Base-by-base conservation (phyloP, 2,113 vertebrate genomes). In the Pholis gunnellus region DNA sequence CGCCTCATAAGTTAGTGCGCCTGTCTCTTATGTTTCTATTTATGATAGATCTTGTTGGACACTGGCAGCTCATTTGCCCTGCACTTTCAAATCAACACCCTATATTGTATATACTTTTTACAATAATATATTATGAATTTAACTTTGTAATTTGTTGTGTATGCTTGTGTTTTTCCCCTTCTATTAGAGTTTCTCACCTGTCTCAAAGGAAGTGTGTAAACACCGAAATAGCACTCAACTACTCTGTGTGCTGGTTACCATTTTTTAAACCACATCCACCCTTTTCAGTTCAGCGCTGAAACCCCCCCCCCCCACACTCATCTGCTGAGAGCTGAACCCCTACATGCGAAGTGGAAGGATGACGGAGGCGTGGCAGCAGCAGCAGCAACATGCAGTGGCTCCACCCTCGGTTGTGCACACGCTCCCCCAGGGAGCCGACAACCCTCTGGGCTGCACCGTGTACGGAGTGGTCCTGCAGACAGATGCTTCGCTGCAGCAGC, bases 381-480 rank as follows among this genome's bases (percentile, higher is more conserved):
- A 97, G 85, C 95, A 91, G 84, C 94, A 95, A 66, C 97, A 97
- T 84, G 70, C 95, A 14, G 97, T 96, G 85, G 90, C 95, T 85
- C 85, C 97, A 70, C 88, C 97, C 56, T 95, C 98, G 36, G 95
- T 97, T 0, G 97, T 98, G 67, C 98, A 98, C 92, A 94, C 97
- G 5, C 95, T 99, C 57, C 94, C 97, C 0, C 95, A 96, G 1
- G 95, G 93, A 36, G 74, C 95, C 0, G 98, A 99, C 92, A 98
- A 96, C 89, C 88, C 97, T 1, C 71, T 99, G 91, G 97, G 97
- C 91, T 99, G 97, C 22, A 94, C 97, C 0, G 97, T 99, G 50
- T 99, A 99, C 0, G 97, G 97, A 38, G 98, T 99, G 25, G 96
- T 99, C 79, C 95, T 99, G 75, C 98, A 98, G 87, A 95, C 96